A percentile compares a stretch with the other conserved stretches of the same genome.
Evolutionary conservation across 2,113 vertebrate genomes (phyloP).

Genomic region (Muntiacus muntjak): DNA sequence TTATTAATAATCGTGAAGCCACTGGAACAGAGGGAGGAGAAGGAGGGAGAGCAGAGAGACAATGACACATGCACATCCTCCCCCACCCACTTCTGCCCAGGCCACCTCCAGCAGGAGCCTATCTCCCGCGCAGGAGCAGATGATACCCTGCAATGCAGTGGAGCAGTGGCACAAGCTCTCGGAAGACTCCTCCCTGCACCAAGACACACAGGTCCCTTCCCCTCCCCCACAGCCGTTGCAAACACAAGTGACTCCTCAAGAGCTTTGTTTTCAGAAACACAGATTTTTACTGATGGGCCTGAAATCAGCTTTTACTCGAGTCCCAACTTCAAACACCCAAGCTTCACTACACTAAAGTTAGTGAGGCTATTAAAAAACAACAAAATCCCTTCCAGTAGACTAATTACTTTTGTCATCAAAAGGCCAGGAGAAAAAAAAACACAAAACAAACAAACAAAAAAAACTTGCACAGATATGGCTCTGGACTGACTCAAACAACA

Average conservation of each 20-base stretch:
- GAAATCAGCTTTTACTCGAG: neutral
- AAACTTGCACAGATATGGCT: neutral
- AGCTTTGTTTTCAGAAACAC: conserved; percentile 36
- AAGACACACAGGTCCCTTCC: neutral
- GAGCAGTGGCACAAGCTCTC: neutral
- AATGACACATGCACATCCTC: neutral
- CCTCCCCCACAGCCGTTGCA: neutral
- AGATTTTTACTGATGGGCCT: neutral
- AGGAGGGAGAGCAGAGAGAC: neutral
- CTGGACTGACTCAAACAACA: neutral
- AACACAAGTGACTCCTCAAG: neutral
- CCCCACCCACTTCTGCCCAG: neutral
- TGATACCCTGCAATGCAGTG: neutral
- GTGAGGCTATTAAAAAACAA: neutral
- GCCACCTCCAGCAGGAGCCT: neutral
- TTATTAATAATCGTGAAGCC: conserved; percentile 50
- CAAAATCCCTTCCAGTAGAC: neutral
- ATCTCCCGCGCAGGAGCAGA: neutral
- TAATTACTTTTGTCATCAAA: neutral
- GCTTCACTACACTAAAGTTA: neutral
- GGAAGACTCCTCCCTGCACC: neutral
- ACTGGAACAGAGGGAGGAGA: neutral
- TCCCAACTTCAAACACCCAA: neutral
- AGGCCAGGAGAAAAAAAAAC: neutral
- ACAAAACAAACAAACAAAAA: neutral